Conservation (phyloP, 1,140 invertebrate genomes). For the Panonychus citri region DNA sequence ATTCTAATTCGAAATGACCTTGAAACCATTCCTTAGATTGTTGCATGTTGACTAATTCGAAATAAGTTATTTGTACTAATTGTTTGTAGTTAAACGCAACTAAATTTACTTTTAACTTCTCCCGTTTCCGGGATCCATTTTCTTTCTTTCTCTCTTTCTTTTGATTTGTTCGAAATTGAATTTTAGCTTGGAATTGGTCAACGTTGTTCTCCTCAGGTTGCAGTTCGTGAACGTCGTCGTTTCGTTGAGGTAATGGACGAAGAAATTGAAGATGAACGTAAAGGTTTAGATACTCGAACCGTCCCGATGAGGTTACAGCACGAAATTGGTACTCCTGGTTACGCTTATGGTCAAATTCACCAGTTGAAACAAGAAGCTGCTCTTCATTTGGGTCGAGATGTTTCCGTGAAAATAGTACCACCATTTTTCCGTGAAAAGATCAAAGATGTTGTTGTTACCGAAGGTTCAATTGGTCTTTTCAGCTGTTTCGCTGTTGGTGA, state of each 20-base stretch:
- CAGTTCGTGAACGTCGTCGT: conserved; percentile 61
- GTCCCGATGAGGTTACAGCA: conserved; percentile 35
- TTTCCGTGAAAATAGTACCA: conserved; percentile 13
- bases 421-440: conserved; percentile 31
- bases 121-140: background rate
- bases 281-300: conserved; percentile 36
- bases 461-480: conserved; percentile 19
- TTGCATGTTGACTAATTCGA: background rate
- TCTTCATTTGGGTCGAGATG: background rate
- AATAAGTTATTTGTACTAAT: background rate
- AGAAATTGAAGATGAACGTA: conserved; percentile 72
- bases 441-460: conserved; percentile 41
- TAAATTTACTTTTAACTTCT: background rate
- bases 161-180: background rate
- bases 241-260: conserved; percentile 90
- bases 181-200: background rate
- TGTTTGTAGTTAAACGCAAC: background rate
- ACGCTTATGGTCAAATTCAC: conserved; percentile 16
- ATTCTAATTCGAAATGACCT: too few species aligned
- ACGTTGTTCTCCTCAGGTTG: conserved; percentile 31
- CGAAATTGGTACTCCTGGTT: conserved; percentile 34
- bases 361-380: conserved; percentile 12
- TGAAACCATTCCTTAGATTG: background rate
- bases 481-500: conserved; percentile 61
- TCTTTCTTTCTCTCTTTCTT: background rate